phyloP scores from a whole-genome alignment of 2,888 invertebrate species.

The Drosophila macrospina region DNA sequence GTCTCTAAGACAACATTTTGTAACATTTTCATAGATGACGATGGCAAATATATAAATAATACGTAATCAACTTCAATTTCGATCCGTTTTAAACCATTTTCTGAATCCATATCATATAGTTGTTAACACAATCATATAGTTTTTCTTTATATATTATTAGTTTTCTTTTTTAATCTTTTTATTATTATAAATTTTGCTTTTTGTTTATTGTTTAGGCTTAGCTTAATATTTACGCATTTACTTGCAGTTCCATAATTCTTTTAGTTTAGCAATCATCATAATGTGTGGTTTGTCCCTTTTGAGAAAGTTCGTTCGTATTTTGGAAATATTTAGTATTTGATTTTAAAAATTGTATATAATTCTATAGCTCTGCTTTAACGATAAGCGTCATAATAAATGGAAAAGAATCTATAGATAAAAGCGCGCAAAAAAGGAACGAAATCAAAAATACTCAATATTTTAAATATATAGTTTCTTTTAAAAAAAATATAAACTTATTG shows the following conservation, averaged over 20 bases:
- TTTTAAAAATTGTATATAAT: slow-evolving; percentile 37
- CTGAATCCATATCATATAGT: background rate
- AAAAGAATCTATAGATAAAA: slow-evolving; percentile 42
- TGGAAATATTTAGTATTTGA: slow-evolving; percentile 37
- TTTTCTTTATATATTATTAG: slow-evolving; percentile 36
- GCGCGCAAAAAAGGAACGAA: slow-evolving; percentile 38
- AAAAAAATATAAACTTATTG: slow-evolving; percentile 47
- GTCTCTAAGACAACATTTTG: slow-evolving; percentile 46
- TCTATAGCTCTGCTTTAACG: slow-evolving; percentile 63
- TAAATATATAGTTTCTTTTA: slow-evolving; percentile 23
- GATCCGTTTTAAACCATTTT: background rate
- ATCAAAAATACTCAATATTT: slow-evolving; percentile 40
- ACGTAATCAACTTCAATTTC: background rate
- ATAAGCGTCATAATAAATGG: slow-evolving; percentile 63
- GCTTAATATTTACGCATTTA: slow-evolving; percentile 62
- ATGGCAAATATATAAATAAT: slow-evolving; percentile 34
- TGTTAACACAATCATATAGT: background rate
- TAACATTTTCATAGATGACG: slow-evolving; percentile 30
- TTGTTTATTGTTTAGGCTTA: slow-evolving; percentile 44
- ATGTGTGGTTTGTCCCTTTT: slow-evolving; percentile 35
- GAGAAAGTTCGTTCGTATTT: slow-evolving; percentile 43
- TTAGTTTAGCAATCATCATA: slow-evolving; percentile 52
- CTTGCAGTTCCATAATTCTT: slow-evolving; percentile 47
- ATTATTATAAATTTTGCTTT: slow-evolving; percentile 26
- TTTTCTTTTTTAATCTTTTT: slow-evolving; percentile 30